phyloP scores from a whole-genome alignment of 2,888 invertebrate genomes.

The Spisula solida region DNA sequence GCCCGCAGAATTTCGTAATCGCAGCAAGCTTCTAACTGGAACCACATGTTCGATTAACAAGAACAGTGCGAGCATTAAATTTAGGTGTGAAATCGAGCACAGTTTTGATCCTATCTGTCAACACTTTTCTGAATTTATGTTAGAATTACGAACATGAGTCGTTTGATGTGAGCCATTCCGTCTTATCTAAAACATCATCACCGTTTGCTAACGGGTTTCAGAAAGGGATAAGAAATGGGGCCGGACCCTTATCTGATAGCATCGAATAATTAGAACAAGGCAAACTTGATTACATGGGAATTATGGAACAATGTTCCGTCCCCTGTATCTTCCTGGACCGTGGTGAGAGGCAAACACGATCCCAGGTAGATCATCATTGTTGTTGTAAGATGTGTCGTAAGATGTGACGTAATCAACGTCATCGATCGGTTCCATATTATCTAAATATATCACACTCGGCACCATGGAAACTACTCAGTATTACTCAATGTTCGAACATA shows the following conservation, averaged over 20 bases:
- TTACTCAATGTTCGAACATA: not conserved
- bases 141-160: constrained; percentile 30
- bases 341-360: not conserved
- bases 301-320: not conserved
- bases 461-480: not conserved
- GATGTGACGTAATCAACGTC: not conserved
- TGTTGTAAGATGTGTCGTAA: not conserved
- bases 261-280: constrained; percentile 33
- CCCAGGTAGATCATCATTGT: not conserved
- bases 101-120: constrained; percentile 62
- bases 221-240: constrained; percentile 27
- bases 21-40: constrained; percentile 43
- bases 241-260: constrained; percentile 37
- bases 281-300: constrained; percentile 23
- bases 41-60: constrained; percentile 57
- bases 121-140: not conserved
- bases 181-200: constrained; percentile 28
- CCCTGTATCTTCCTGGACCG: not conserved
- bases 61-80: constrained; percentile 53
- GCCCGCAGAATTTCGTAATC: constrained; percentile 47
- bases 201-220: constrained; percentile 31
- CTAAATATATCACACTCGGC: not conserved
- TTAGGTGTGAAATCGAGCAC: constrained; percentile 68
- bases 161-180: constrained; percentile 55
- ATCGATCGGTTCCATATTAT: not conserved